Percentiles rank a stretch among this genome's conserved stretches.
Conservation (phyloP, 2,888 invertebrate species). For the Diplazon laetatorius region DNA sequence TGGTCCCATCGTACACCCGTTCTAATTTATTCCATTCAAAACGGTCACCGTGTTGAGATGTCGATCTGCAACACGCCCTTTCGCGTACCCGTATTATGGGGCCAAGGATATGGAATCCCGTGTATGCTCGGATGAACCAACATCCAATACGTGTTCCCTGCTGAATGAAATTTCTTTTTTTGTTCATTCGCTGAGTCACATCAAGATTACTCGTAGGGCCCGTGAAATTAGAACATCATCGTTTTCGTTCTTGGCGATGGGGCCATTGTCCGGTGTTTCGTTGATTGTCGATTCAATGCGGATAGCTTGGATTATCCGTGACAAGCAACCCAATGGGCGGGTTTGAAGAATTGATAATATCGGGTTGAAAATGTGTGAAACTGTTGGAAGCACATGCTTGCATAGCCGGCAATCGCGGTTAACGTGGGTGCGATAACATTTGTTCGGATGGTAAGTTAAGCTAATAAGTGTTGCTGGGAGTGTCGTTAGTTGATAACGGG, state of each 20-base stretch:
- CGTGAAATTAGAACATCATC: constrained; percentile 52
- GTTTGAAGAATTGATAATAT: neutral
- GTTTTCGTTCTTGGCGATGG: constrained; percentile 1
- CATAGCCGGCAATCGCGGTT: no score
- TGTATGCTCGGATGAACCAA: constrained; percentile 21
- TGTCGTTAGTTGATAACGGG: no score
- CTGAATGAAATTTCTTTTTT: neutral
- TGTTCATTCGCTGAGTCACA: constrained; percentile 42
- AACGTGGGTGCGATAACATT: no score
- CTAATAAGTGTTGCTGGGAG: no score
- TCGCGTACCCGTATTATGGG: constrained; percentile 7
- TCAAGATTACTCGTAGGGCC: constrained; percentile 33
- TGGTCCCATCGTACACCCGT: constrained; percentile 52
- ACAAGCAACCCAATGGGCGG: no score
- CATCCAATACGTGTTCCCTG: constrained; percentile 14
- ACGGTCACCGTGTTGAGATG: constrained; percentile 12
- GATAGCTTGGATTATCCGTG: no score
- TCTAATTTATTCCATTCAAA: constrained; percentile 77
- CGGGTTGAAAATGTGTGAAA: neutral
- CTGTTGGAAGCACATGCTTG: neutral
- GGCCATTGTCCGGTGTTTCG: constrained; percentile 23
- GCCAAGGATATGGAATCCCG: constrained; percentile 1
- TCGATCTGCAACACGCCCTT: constrained; percentile 59
- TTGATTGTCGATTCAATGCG: neutral
- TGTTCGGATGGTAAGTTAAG: no score